Conservation (phyloP, 2,888 invertebrate species). For the Pterobdella sp. region DNA sequence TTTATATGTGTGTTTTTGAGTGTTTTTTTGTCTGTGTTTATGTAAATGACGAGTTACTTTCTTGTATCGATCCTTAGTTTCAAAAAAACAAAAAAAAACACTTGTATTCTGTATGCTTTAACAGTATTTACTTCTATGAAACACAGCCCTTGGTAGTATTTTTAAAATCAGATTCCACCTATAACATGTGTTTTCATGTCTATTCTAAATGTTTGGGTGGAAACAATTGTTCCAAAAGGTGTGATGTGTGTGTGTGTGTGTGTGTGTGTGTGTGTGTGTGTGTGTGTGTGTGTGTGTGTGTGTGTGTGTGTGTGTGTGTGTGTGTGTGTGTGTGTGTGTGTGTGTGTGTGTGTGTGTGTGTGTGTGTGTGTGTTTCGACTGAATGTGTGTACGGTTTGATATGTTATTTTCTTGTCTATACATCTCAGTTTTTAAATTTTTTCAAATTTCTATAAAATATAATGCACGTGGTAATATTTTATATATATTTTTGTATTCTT, state of each 20-base stretch:
- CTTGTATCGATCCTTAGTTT: no score
- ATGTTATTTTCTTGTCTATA: not conserved
- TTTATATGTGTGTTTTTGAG: not conserved
- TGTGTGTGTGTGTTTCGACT: not conserved
- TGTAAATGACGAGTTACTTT: no score
- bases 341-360: not conserved
- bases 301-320: constrained; percentile 24
- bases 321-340: constrained; percentile 14
- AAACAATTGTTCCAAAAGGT: not conserved
- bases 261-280: constrained; percentile 22
- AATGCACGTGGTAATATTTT: no score
- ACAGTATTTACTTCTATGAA: no score
- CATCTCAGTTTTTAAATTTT: not conserved
- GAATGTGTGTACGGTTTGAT: not conserved
- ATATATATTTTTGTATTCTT: no score
- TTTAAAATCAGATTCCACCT: no score
- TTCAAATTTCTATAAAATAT: no score
- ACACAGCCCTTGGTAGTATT: no score
- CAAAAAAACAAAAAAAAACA: no score
- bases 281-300: constrained; percentile 23
- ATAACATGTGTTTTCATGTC: not conserved
- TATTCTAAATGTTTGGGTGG: not conserved
- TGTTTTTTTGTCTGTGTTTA: not conserved
- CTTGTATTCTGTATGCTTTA: no score
- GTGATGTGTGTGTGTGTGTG: constrained; percentile 22